phyloP scores from a whole-genome alignment of 2,888 invertebrate species.

The Drosophila prolongata region DNA sequence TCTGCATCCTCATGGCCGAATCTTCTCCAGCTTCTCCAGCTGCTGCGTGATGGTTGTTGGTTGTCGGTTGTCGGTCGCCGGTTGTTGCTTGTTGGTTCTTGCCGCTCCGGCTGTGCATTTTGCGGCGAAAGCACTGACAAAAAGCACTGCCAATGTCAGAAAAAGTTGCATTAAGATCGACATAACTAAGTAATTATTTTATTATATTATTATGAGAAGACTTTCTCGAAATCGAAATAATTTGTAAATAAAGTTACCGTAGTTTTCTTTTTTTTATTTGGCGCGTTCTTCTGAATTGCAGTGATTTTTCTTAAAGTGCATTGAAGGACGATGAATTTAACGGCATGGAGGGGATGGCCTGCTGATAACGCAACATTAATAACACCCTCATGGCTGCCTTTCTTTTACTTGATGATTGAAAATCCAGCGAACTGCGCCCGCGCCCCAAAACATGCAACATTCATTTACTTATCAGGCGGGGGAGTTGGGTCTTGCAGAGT shows the following conservation, averaged over 20 bases:
- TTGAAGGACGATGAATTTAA: slow-evolving; percentile 53
- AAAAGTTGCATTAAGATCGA: too few relatives aligned
- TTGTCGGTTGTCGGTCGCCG: slow-evolving; percentile 26
- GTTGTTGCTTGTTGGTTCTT: slow-evolving; percentile 35
- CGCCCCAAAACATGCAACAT: slow-evolving; percentile 37
- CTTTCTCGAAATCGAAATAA: too few relatives aligned
- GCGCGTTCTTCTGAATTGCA: not conserved
- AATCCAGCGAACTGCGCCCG: slow-evolving; percentile 55
- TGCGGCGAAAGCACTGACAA: slow-evolving; percentile 24
- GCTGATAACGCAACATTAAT: slow-evolving; percentile 70
- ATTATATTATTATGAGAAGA: too few relatives aligned
- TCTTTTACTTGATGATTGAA: slow-evolving; percentile 63
- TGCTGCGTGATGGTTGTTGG: slow-evolving; percentile 32
- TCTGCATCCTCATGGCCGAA: slow-evolving; percentile 47
- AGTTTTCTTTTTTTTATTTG: too few relatives aligned
- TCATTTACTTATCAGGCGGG: slow-evolving; percentile 60
- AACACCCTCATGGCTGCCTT: slow-evolving; percentile 52
- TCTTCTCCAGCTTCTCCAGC: slow-evolving; percentile 33
- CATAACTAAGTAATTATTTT: too few relatives aligned
- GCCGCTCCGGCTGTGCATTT: slow-evolving; percentile 47
- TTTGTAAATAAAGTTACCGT: too few relatives aligned
- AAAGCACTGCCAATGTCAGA: not conserved
- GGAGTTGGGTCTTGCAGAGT: slow-evolving; percentile 12
- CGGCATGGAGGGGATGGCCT: slow-evolving; percentile 33
- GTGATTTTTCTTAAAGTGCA: not conserved